These are phyloP conservation scores for Proteles cristata DNA, from an alignment of 2,113 vertebrate genomes.

Conservation along the genomic window DNA sequence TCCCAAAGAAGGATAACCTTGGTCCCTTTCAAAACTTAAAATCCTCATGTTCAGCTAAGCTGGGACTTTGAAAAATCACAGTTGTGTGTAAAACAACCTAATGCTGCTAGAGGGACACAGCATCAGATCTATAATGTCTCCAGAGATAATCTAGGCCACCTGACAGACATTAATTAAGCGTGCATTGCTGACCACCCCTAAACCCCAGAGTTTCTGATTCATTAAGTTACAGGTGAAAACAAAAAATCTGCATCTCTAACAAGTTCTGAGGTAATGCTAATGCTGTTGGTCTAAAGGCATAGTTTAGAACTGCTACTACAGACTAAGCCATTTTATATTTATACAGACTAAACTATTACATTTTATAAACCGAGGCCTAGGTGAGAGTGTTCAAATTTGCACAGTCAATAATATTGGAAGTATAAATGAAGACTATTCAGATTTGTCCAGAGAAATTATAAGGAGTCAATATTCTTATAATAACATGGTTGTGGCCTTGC, in stretches of 20 bases:
- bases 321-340: background rate
- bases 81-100: background rate
- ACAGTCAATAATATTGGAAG: background rate
- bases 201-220: background rate
- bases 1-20: background rate
- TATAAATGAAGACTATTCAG: background rate
- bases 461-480: background rate
- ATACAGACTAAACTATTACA: background rate
- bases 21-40: background rate
- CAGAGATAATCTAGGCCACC: background rate
- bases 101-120: background rate
- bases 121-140: background rate
- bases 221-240: background rate
- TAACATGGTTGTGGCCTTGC: background rate
- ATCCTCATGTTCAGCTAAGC: background rate
- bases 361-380: background rate
- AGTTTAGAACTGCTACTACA: background rate
- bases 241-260: background rate
- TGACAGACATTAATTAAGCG: background rate
- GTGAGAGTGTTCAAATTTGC: rapidly evolving
- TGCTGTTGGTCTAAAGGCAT: background rate
- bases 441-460: background rate
- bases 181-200: background rate
- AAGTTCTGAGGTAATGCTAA: background rate
- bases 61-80: background rate